Evolutionary conservation across 2,888 invertebrate genomes (phyloP).

Genomic region (Cheilosia grossa): DNA sequence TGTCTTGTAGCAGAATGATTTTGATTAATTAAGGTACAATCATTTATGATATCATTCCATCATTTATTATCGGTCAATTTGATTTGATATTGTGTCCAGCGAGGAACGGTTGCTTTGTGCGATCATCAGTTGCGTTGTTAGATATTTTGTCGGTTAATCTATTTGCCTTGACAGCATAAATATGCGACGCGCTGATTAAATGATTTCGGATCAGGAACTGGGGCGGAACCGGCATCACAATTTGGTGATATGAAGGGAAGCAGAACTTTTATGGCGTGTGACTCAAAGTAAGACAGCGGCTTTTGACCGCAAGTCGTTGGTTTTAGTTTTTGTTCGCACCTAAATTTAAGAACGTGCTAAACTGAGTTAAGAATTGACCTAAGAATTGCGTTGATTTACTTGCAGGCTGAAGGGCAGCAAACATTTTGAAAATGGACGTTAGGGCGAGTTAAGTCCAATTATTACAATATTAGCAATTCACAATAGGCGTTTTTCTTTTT

Average conservation of each 20-base stretch:
- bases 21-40: slow-evolving; percentile 69
- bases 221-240: background rate
- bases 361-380: no score
- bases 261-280: no score
- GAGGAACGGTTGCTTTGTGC: slow-evolving; percentile 25
- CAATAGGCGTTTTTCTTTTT: no score
- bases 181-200: slow-evolving; percentile 30
- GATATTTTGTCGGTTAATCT: slow-evolving; percentile 21
- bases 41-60: slow-evolving; percentile 61
- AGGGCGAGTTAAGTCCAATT: no score
- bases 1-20: slow-evolving; percentile 32
- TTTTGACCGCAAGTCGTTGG: no score
- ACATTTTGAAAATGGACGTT: no score
- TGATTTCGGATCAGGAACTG: background rate
- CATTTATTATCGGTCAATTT: slow-evolving; percentile 72
- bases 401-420: no score
- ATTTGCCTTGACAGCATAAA: slow-evolving; percentile 44
- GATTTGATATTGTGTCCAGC: slow-evolving; percentile 47
- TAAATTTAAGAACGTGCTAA: no score
- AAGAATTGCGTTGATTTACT: no score
- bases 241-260: background rate
- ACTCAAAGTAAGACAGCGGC: no score
- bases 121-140: slow-evolving; percentile 21
- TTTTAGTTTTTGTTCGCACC: no score
- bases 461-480: no score